Conservation (phyloP, 2,797 vertebrate species). For the Fratercula arctica region DNA sequence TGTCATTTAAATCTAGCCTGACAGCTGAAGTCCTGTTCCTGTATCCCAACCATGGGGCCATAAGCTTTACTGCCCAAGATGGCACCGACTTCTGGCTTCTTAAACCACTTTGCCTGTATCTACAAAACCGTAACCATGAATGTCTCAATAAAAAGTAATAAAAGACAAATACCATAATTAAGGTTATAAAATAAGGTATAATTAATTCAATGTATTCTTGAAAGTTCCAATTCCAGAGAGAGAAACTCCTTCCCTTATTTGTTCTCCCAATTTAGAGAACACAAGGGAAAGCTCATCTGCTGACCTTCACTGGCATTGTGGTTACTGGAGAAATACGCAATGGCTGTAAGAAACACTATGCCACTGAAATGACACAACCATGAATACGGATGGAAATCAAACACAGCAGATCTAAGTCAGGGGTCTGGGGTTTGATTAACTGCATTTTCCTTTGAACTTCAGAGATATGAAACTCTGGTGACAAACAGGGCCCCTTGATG, state of each 20-base stretch:
- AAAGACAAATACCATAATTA: neutral
- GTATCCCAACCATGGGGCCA: rapidly evolving
- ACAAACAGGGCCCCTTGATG: neutral
- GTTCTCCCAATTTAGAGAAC: neutral
- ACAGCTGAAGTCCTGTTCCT: neutral
- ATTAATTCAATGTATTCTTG: neutral
- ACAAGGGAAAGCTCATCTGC: neutral
- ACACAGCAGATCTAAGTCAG: neutral
- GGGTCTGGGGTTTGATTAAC: neutral
- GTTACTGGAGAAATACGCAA: neutral
- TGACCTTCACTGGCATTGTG: neutral
- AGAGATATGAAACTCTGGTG: neutral
- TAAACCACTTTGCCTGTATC: neutral
- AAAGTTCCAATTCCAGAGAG: neutral
- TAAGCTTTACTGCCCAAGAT: neutral
- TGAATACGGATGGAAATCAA: neutral
- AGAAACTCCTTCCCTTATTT: neutral
- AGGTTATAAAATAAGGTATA: neutral
- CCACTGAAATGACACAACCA: neutral
- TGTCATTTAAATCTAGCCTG: neutral
- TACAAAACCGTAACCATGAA: neutral
- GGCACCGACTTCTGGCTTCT: neutral
- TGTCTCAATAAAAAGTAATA: neutral
- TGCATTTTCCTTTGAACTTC: conserved; percentile 12
- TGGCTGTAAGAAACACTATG: neutral